These are phyloP conservation scores for Narcine bancroftii DNA, from an alignment of 2,113 vertebrate genomes.

Conservation along the genomic window DNA sequence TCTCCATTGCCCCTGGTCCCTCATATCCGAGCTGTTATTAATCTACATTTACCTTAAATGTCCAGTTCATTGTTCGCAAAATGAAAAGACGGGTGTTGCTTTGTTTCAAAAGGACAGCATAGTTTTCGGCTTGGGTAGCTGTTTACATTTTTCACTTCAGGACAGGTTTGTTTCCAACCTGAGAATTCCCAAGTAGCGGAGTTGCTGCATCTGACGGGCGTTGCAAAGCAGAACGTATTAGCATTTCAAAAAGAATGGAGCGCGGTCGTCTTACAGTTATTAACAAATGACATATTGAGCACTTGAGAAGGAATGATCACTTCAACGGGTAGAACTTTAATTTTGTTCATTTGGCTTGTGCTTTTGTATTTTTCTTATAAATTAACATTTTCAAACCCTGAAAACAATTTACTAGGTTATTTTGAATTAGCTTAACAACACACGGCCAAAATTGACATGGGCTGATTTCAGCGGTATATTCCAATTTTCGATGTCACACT, in stretches of 20 bases:
- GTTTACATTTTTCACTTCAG: neutral
- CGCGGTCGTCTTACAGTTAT: neutral
- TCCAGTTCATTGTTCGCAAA: neutral
- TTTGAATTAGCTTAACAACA: neutral
- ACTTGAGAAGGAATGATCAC: neutral
- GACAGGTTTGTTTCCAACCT: constrained; percentile 18
- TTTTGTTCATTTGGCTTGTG: neutral
- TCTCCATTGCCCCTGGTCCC: neutral
- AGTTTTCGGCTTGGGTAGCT: constrained; percentile 29
- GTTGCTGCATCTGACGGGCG: neutral
- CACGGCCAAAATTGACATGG: neutral
- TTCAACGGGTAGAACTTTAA: neutral
- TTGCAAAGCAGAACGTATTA: neutral
- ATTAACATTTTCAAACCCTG: neutral
- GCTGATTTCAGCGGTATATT: neutral
- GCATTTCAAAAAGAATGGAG: neutral
- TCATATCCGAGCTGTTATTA: neutral
- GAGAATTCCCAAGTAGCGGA: neutral
- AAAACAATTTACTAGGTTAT: neutral
- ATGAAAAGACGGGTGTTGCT: neutral
- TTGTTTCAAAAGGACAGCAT: neutral
- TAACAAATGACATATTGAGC: neutral
- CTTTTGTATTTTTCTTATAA: neutral
- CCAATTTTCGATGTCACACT: neutral
- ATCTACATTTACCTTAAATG: neutral